Base-by-base conservation (phyloP, 2,888 invertebrate species). In the Orgyia antiqua region DNA sequence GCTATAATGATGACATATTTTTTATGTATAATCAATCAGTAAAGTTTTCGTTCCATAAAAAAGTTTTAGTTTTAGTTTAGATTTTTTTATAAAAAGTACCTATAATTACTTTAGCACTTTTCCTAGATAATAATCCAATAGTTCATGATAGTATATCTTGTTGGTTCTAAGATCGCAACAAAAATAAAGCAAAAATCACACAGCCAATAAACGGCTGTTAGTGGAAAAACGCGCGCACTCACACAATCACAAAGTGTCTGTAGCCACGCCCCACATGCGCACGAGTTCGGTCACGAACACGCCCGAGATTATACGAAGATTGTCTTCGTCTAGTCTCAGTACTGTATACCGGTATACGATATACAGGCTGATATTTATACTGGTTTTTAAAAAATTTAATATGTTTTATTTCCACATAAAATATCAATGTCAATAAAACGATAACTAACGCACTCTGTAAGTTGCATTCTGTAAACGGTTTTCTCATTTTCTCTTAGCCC, bases 261-360 rank as follows among this genome's bases (percentile, higher is more conserved):
- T 52, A 45, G 49, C 59, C 57, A 53, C 62, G 60, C 62, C 61
- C 56, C 61, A 71, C 74, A 66, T 53, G 69, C 72, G 69, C 72
- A 62, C 27, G 64, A 61, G 68, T 60, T 69, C 48, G 66, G 74
- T 80, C 82, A 80, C 80, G 78, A 77, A 53, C 69, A 43, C 49
- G 60, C 53, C 62, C 59, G 64, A 74, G 77, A 79, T 80, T 72
- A 71, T 63, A 61, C 65, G 56, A 58, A 76, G 79, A 82, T 82
- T 80, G 82, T 74, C 69, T 74, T 51, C 68, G 64, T 66, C 67
- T 61, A 64, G 69, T 61, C 68, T 67, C 58, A 59, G 39, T 47
- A 41, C 42, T 32, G 41, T 50, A n/a, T n/a, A n/a, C n/a, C n/a
- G n/a, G 43, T 51, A 25, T 51, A 39, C 36, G 6, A 13, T 40